phyloP scores from a whole-genome alignment of 2,797 vertebrate species.

The Potorous gilbertii region DNA sequence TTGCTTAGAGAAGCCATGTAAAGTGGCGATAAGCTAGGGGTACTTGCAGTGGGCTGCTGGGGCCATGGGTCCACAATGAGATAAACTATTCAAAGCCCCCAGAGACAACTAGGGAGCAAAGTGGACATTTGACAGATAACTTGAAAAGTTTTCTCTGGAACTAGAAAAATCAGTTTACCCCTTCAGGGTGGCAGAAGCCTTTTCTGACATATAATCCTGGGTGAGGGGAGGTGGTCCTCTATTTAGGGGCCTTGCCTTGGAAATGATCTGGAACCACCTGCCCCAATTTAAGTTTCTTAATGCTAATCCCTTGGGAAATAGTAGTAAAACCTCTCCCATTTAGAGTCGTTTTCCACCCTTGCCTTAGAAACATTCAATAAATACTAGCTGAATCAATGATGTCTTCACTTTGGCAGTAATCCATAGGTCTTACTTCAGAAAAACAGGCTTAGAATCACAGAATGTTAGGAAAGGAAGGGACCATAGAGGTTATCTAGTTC shows the following conservation, averaged over 20 bases:
- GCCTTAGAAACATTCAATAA: neutral
- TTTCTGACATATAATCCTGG: neutral
- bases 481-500: neutral
- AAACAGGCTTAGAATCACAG: neutral
- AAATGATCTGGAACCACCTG: neutral
- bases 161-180: neutral
- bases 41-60: constrained; percentile 78
- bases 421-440: neutral
- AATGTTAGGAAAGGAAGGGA: neutral
- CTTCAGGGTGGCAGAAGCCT: neutral
- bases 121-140: constrained; percentile 39
- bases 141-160: neutral
- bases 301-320: neutral
- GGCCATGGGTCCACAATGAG: constrained; percentile 84
- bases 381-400: neutral
- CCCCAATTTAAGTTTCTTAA: neutral
- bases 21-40: constrained; percentile 83
- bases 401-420: neutral
- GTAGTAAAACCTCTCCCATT: neutral
- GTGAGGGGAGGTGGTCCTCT: neutral
- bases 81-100: constrained; percentile 85
- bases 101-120: constrained; percentile 43
- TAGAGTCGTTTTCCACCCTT: neutral
- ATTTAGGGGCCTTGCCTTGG: neutral
- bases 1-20: constrained; percentile 91